Percentiles rank a stretch among this genome's conserved stretches.
Conservation (phyloP, 2,797 vertebrate genomes). For the Clarias fuscus region DNA sequence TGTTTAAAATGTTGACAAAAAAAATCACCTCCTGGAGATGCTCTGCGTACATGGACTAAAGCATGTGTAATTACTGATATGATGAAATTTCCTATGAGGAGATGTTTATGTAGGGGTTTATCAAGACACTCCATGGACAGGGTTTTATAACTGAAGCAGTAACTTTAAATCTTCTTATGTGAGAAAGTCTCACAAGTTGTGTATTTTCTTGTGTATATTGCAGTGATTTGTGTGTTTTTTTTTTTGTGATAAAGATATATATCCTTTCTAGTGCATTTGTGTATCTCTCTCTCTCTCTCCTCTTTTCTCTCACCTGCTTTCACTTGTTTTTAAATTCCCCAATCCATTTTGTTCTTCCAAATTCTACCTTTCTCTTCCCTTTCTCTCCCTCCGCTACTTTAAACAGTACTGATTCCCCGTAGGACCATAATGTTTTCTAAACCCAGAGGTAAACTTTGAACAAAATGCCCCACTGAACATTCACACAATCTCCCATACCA, state of each 20-base stretch:
- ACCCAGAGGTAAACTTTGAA: not conserved
- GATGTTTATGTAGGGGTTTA: not conserved
- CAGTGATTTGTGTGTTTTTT: no score
- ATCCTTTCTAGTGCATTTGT: not conserved
- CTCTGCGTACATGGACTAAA: not conserved
- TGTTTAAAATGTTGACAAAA: not conserved
- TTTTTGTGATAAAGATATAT: not conserved
- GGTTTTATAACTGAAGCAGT: not conserved
- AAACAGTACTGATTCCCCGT: not conserved
- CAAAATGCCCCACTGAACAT: not conserved
- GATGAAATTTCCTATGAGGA: not conserved
- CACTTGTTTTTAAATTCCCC: not conserved
- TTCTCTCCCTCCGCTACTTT: not conserved
- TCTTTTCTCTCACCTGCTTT: not conserved
- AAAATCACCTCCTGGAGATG: not conserved
- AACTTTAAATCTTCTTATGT: not conserved
- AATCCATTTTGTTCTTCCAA: not conserved
- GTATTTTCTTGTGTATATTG: not conserved
- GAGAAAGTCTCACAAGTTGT: not conserved
- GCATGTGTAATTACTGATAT: no score
- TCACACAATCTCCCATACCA: not conserved
- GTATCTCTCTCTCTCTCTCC: not conserved
- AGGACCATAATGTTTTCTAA: conserved; percentile 2
- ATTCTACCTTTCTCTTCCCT: not conserved
- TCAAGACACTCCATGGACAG: not conserved